phyloP scores from a whole-genome alignment of 2,113 vertebrate species.

The Vimba vimba region DNA sequence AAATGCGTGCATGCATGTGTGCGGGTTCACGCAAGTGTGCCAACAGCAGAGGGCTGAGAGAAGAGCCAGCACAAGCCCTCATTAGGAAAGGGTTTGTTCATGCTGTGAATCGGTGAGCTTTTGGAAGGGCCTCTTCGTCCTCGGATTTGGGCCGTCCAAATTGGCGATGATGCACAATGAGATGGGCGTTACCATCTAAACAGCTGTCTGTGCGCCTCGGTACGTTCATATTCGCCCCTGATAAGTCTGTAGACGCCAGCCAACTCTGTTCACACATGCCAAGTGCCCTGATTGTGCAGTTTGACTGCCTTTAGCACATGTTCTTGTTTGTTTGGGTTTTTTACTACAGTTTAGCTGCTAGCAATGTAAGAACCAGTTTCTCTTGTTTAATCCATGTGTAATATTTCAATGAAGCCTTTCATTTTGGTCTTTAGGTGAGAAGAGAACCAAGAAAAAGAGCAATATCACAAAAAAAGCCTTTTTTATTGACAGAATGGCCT shows the following conservation, averaged over 20 bases:
- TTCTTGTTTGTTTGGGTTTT: neutral
- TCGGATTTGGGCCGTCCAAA: neutral
- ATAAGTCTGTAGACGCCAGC: neutral
- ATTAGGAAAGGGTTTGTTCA: neutral
- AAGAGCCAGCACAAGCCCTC: conserved; percentile 13
- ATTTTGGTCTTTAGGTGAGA: conserved; percentile 7
- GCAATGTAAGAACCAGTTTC: neutral
- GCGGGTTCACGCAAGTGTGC: neutral
- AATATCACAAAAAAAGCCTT: conserved; percentile 17
- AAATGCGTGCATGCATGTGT: neutral
- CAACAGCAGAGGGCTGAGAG: neutral
- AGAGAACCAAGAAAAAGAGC: neutral
- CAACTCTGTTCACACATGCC: neutral
- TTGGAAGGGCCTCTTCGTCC: neutral
- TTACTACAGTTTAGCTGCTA: neutral
- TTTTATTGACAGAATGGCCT: conserved; percentile 2
- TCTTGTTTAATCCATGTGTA: neutral
- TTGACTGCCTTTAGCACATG: neutral
- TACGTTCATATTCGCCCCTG: neutral
- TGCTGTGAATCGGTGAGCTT: conserved; percentile 14
- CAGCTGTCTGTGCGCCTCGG: conserved; percentile 11
- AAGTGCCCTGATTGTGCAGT: conserved; percentile 16
- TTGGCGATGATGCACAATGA: conserved; percentile 7
- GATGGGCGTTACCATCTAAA: neutral
- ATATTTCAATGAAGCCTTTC: neutral